A percentile compares a stretch with the other conserved stretches of the same genome.
phyloP scores from a whole-genome alignment of 1,140 invertebrate species.

The Colletes gigas region DNA sequence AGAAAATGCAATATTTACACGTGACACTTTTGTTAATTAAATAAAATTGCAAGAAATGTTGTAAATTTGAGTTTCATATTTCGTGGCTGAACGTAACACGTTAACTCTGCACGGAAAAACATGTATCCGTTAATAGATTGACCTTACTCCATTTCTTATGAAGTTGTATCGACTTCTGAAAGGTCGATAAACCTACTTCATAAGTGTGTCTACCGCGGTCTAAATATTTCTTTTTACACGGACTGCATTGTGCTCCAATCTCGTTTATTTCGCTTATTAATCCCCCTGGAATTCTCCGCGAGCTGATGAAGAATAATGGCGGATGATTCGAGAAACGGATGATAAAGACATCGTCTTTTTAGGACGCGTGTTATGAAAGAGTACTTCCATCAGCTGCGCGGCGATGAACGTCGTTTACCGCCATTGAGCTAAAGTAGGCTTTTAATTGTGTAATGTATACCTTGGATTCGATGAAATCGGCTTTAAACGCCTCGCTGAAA shows the following conservation, averaged over 20 bases:
- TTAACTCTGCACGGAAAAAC: not conserved
- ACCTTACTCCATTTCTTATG: slow-evolving; percentile 11
- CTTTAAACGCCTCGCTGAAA: not conserved
- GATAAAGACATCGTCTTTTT: slow-evolving; percentile 6
- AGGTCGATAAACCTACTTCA: slow-evolving; percentile 31
- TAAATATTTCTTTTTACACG: not conserved
- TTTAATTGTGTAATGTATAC: slow-evolving; percentile 13
- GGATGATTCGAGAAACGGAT: not conserved
- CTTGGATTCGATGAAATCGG: not conserved
- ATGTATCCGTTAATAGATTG: not conserved
- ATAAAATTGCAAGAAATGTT: not conserved
- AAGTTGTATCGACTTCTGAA: not conserved
- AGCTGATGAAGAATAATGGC: not conserved
- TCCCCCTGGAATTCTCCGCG: not conserved
- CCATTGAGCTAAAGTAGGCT: not conserved
- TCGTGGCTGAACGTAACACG: not conserved
- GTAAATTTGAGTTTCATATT: not conserved
- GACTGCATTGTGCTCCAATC: not conserved
- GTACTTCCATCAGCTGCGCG: not conserved
- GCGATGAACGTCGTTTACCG: slow-evolving; percentile 11
- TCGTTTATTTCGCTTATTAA: not conserved
- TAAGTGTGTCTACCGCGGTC: not conserved
- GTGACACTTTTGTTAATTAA: not conserved
- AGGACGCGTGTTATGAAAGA: slow-evolving; percentile 2
- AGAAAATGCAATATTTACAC: too few relatives aligned